A percentile compares a stretch with the other conserved stretches of the same genome.
Conservation (phyloP, 2,888 invertebrate genomes). For the Lutraria lutraria region DNA sequence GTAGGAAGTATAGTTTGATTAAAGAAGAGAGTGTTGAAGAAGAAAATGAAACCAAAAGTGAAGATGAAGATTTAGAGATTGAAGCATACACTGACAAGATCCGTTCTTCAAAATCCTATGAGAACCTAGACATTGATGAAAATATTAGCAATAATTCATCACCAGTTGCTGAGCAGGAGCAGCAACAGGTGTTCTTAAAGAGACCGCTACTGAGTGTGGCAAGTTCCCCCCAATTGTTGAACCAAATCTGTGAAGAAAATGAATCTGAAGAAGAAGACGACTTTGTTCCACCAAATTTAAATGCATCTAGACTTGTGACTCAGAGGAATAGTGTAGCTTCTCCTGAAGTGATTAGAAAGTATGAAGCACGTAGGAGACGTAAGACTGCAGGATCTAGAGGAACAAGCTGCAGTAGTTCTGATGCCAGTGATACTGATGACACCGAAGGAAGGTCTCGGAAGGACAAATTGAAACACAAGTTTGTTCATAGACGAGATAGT, state of each 20-base stretch:
- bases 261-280: slow-evolving; percentile 87
- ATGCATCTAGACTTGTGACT: slow-evolving; percentile 73
- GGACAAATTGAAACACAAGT: slow-evolving; percentile 83
- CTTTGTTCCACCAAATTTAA: slow-evolving; percentile 77
- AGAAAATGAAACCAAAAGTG: slow-evolving; percentile 86
- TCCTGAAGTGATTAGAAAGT: slow-evolving; percentile 86
- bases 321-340: slow-evolving; percentile 81
- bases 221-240: slow-evolving; percentile 89
- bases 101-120: slow-evolving; percentile 77
- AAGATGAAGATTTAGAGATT: slow-evolving; percentile 77
- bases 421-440: slow-evolving; percentile 93
- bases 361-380: slow-evolving; percentile 89
- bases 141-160: slow-evolving; percentile 52
- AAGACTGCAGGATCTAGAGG: slow-evolving; percentile 89
- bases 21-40: slow-evolving; percentile 96
- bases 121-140: slow-evolving; percentile 72
- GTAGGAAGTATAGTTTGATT: slow-evolving; percentile 96
- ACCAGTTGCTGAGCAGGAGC: slow-evolving; percentile 39
- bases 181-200: slow-evolving; percentile 78
- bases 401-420: slow-evolving; percentile 96
- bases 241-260: slow-evolving; percentile 91
- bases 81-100: slow-evolving; percentile 66
- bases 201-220: slow-evolving; percentile 87
- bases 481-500: slow-evolving; percentile 84
- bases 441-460: slow-evolving; percentile 83